Base-by-base conservation (phyloP, 2,797 vertebrate species). In the Sebastes vulpes region DNA sequence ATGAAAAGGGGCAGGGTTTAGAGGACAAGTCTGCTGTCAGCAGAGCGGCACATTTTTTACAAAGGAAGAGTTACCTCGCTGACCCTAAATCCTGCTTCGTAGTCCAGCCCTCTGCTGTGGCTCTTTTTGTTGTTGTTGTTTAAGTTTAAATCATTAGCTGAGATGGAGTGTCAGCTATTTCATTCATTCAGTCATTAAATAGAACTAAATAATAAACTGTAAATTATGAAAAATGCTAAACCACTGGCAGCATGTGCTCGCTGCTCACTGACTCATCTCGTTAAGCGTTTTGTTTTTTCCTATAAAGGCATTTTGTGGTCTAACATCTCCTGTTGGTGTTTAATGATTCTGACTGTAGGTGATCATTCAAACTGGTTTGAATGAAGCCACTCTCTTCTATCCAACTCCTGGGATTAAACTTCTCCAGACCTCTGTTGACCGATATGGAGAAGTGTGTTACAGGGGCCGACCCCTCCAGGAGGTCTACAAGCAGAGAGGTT, bases 401-500 rank as follows among this genome's bases (percentile, higher is more conserved):
- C 28, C 76, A 26, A 42, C 75, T 75, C 31, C 21, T 63, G 46
- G 42, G 50, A 65, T 59, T 38, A 84, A 82, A 79, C 58, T 31
- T 84, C 75, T 81, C 76, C 56, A 75, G 74, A 86, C 72, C 64
- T 81, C 82, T 72, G 38, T 28, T 67, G 23, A 65, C 35, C 66
- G 77, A 75, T 21, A 35, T 66, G 57, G 42, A 78, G 31, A 71
- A 32, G 10, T 65, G 25, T 29, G 60, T 23, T 9, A 59, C 9
- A 10, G 66, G 35, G 42, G 32, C 66, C 35, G 58, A 79, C 69
- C n/a, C 76, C 18, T 68, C 29, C 20, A 38, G 28, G 66, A 83
- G 76, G 79, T 79, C 82, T 57, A 77, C 59, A 77, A 80, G 71
- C 69, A 78, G 82, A 81, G 66, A 84, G 74, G 75, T 81, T 83